These are phyloP conservation scores for Otolemur crassicaudatus DNA, from an alignment of 2,797 vertebrate genomes.

Conservation along the genomic window DNA sequence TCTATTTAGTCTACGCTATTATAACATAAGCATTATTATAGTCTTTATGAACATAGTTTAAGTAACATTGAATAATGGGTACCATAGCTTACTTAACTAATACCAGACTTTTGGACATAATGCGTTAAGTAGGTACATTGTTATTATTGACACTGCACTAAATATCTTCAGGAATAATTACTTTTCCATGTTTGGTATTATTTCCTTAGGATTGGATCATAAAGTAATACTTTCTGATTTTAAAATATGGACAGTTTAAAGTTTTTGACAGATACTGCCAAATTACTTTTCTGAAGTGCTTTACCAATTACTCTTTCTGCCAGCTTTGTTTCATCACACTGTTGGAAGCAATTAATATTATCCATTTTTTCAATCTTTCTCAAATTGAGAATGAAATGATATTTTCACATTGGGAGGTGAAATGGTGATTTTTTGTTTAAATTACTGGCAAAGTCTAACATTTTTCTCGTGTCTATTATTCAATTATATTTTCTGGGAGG, in stretches of 20 bases:
- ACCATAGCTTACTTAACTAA: slow-evolving; percentile 39
- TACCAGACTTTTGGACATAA: slow-evolving; percentile 15
- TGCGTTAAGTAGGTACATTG: neutral
- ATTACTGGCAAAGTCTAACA: slow-evolving; percentile 6
- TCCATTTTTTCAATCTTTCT: neutral
- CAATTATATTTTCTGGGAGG: slow-evolving; percentile 35
- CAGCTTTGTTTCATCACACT: slow-evolving; percentile 46
- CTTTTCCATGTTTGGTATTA: slow-evolving; percentile 17
- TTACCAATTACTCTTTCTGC: slow-evolving; percentile 12
- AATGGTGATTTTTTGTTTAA: slow-evolving; percentile 55
- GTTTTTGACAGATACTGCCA: slow-evolving; percentile 48
- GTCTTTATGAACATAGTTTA: slow-evolving; percentile 33
- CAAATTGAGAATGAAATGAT: slow-evolving; percentile 12
- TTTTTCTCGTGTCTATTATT: slow-evolving; percentile 34
- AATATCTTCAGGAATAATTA: slow-evolving; percentile 51
- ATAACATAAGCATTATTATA: neutral
- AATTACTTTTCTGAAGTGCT: slow-evolving; percentile 50
- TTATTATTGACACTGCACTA: slow-evolving; percentile 43
- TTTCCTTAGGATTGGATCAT: slow-evolving; percentile 47
- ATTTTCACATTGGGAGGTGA: neutral
- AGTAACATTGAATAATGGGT: slow-evolving; percentile 35
- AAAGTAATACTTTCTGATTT: slow-evolving; percentile 45
- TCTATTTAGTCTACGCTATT: neutral
- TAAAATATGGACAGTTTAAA: slow-evolving; percentile 17
- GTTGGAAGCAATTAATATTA: slow-evolving; percentile 51